Evolutionary conservation across 2,888 invertebrate species (phyloP), one percentile per base, ranked within the genome.

Genomic region (Adelphocoris suturalis): DNA sequence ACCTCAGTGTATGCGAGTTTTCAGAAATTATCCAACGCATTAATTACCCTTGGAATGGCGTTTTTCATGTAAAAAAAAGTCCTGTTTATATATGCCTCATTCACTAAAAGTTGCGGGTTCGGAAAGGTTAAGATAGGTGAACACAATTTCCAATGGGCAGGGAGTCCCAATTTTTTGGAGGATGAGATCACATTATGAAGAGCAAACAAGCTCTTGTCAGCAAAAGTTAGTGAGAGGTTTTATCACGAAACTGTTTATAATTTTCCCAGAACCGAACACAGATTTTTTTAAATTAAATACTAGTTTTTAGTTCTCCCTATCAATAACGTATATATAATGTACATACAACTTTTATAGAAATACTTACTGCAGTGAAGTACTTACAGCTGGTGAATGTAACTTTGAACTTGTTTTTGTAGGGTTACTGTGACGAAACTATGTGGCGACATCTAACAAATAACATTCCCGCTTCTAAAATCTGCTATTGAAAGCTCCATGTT

Each of bases 381-480:
- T 23, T 82, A 19, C 27, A 16, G 14, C 13, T 82, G 82, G 82
- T 82, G 82, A 82, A 47, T 52, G 82, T 82, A 82, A 82, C 82
- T 19, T 19, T 82, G 52, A 52, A 82, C 82, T 82, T 82, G 23
- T 82, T 82, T 82, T 82, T 82, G 82, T 82, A 82, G 82, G 82
- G 82, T 82, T 82, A 82, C 82, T 82, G 82, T 82, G 82, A 82
- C 82, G 82, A 47, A 81, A 82, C 82, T 47, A 78, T 82, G 82
- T 52, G 82, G 82, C 82, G 82, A 82, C 82, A 52, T 52, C 82
- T 82, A 52, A 82, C 82, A 52, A 82, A 82, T 68, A 23, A 82
- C 82, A 47, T 47, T 52, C 52, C n/a, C 47, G 23, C 82, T 82
- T 52, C 52, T 19, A 48, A 81, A 81, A 82, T 52, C 82, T 52